Evolutionary conservation across 2,888 invertebrate genomes (phyloP).

Genomic region (Hirtodrosophila alboralis): DNA sequence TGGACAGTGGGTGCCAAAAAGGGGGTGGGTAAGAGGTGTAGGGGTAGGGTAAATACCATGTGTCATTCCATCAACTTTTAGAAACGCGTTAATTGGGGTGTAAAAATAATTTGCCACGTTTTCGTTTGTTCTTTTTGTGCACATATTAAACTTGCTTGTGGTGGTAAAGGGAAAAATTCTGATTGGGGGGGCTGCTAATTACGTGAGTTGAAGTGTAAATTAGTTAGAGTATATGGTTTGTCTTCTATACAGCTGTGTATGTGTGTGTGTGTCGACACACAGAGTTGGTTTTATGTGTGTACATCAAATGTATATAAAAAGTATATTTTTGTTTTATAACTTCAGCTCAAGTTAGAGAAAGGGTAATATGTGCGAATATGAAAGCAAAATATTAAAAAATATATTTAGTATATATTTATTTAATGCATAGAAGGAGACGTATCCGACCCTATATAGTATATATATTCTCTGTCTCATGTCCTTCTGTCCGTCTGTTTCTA

Average conservation of each 20-base stretch:
- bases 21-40: not conserved
- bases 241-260: not conserved
- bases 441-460: too few species aligned
- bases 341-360: too few species aligned
- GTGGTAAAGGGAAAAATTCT: not conserved
- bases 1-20: slow-evolving; percentile 16
- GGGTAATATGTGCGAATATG: too few species aligned
- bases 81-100: slow-evolving; percentile 57
- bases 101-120: slow-evolving; percentile 58
- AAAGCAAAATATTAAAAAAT: too few species aligned
- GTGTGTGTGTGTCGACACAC: not conserved
- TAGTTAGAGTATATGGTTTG: slow-evolving; percentile 9
- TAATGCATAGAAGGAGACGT: too few species aligned
- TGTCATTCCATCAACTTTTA: slow-evolving; percentile 48
- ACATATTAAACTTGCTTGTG: slow-evolving; percentile 23
- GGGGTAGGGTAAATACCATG: slow-evolving; percentile 27
- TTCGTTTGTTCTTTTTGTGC: not conserved
- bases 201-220: slow-evolving; percentile 29
- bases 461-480: too few species aligned
- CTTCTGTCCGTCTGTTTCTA: too few species aligned
- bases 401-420: too few species aligned
- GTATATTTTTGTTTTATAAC: too few species aligned
- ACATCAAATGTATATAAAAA: too few species aligned
- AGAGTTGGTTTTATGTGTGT: not conserved
- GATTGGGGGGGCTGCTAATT: slow-evolving; percentile 14